Conservation (phyloP, 2,797 vertebrate genomes). For the Urophycis tenuis region DNA sequence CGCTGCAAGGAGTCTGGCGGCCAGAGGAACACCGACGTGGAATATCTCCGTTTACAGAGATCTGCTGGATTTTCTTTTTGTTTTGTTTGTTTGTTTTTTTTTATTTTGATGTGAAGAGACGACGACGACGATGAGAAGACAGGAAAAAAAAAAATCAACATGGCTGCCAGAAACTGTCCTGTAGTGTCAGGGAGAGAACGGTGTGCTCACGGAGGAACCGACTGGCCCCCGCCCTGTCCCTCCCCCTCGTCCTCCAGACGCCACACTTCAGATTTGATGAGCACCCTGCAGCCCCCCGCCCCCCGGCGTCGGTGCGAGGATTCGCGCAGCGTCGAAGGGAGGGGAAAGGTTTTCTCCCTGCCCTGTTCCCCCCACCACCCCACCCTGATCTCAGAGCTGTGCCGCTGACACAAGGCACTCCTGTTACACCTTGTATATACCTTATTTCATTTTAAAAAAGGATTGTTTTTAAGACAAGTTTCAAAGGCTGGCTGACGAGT, state of each 20-base stretch:
- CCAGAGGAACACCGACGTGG: not conserved
- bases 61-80: too few species aligned
- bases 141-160: constrained; percentile 23
- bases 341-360: constrained; percentile 35
- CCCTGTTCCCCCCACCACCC: constrained; percentile 65
- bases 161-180: constrained; percentile 51
- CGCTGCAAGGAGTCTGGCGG: not conserved
- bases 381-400: constrained; percentile 50
- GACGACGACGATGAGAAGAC: too few species aligned
- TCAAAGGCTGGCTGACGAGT: constrained; percentile 81
- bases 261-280: constrained; percentile 60
- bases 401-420: constrained; percentile 53
- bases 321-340: constrained; percentile 52
- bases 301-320: constrained; percentile 53
- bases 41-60: constrained; percentile 38
- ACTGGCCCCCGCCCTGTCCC: constrained; percentile 45
- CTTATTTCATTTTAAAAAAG: constrained; percentile 67
- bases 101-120: too few species aligned
- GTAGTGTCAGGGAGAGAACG: not conserved
- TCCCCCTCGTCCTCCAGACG: constrained; percentile 61
- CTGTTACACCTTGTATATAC: constrained; percentile 73
- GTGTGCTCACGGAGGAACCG: not conserved
- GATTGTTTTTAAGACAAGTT: constrained; percentile 77
- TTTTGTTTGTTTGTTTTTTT: too few species aligned
- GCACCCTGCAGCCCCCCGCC: constrained; percentile 55